Base-by-base conservation (phyloP, 2,113 vertebrate species). In the Nannospalax galili region DNA sequence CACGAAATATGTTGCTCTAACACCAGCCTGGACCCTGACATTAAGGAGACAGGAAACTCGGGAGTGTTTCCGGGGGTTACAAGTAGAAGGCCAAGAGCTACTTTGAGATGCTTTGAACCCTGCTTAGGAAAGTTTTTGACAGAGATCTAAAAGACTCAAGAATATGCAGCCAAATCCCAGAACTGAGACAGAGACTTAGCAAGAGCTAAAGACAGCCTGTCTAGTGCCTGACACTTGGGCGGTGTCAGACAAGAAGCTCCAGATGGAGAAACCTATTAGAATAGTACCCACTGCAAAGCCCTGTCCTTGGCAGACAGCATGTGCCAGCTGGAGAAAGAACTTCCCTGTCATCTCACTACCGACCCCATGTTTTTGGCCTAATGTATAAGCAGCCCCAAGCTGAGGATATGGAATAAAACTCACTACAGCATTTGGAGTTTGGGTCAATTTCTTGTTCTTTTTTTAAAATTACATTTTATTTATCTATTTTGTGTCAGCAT, bases 101-200 rank as follows among this genome's bases (percentile, higher is more conserved):
- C 24, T 30, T 69, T 6, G 22, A 92, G 64, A 35, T 94, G 8
- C 67, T 95, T 37, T 72, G 48, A 92, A 92, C 88, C 8, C 30
- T 87, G 4, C 22, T 75, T 32, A 11, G 40, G 45, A 91, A 11
- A 37, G 5, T 37, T 88, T 70, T 67, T 70, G 12, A 35, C 67
- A 80, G 20, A 84, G 16, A 26, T 64, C 70, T 67, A 40, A 52
- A 62, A n/a, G 37, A 89, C 48, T 73, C 14, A 20, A 77, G 32
- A 74, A 28, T 20, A 30, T 67, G 28, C 67, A 42, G 70, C 17
- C 58, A 56, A 86, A 85, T 37, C 5, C 40, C 11, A 79, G 62
- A 69, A 11, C 5, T 2, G 3, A 74, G 17, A 15, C 16, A 32
- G 19, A 24, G 28, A 58, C 0, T 37, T 4, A 2, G 32, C 4